Evolutionary conservation across 2,888 invertebrate species (phyloP).

Genomic region (Noctua comes): DNA sequence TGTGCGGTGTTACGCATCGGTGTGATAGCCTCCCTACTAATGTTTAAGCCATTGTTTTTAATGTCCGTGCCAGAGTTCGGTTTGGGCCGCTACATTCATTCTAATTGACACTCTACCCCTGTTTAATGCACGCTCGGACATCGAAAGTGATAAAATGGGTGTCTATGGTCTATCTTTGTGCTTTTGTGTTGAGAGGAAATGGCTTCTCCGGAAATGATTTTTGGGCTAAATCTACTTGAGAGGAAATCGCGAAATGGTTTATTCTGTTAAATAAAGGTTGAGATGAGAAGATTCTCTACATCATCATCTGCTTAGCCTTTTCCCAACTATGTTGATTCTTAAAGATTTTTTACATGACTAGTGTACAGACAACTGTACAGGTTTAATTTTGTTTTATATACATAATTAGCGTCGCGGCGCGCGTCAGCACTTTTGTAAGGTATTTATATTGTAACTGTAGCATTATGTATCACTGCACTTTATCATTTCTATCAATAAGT

Average conservation of each 20-base stretch:
- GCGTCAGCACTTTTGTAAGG: too few relatives aligned
- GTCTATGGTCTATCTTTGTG: slow-evolving; percentile 22
- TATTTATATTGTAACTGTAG: too few relatives aligned
- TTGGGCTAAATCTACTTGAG: neutral
- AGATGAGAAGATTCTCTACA: neutral
- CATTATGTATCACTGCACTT: too few relatives aligned
- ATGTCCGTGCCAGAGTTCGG: slow-evolving; percentile 79
- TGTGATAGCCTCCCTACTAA: slow-evolving; percentile 71
- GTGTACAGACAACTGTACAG: too few relatives aligned
- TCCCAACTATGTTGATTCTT: too few relatives aligned
- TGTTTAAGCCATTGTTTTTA: slow-evolving; percentile 83
- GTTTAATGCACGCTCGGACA: slow-evolving; percentile 63
- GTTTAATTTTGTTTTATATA: too few relatives aligned
- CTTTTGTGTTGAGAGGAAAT: too few relatives aligned
- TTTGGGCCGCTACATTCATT: slow-evolving; percentile 77
- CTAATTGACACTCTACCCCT: slow-evolving; percentile 74
- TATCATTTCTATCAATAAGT: too few relatives aligned
- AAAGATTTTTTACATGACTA: too few relatives aligned
- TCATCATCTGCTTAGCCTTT: too few relatives aligned
- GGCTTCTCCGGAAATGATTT: too few relatives aligned
- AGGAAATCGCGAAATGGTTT: neutral
- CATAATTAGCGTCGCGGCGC: too few relatives aligned
- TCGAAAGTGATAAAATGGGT: slow-evolving; percentile 53
- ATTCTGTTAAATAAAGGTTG: neutral
- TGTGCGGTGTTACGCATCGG: slow-evolving; percentile 59